Evolutionary conservation across 2,113 vertebrate species (phyloP).

Genomic region (Talpa occidentalis): DNA sequence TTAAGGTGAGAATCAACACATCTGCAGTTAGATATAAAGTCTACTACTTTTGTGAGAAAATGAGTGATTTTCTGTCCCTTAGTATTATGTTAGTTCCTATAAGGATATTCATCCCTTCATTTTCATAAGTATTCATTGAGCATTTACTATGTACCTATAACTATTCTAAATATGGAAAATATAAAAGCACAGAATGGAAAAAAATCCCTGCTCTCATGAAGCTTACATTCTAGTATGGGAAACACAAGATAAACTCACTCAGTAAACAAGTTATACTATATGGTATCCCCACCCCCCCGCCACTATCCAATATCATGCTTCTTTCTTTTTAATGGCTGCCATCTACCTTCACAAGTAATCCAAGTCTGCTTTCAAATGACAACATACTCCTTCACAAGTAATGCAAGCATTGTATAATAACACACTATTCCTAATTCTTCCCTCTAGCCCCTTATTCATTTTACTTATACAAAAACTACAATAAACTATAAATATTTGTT

Average conservation of each 20-base stretch:
- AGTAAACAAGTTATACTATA: background rate
- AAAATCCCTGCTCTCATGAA: background rate
- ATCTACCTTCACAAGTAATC: background rate
- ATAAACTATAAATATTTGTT: no score
- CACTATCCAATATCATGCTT: background rate
- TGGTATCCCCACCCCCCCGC: no score
- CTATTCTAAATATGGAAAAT: background rate
- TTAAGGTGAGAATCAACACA: background rate
- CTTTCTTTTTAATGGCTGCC: background rate
- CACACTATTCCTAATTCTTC: no score
- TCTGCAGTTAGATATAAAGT: background rate
- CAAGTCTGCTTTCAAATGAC: background rate
- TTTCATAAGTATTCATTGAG: background rate
- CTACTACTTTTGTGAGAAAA: background rate
- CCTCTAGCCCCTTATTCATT: background rate
- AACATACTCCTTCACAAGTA: background rate
- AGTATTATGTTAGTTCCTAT: background rate
- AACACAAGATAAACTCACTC: background rate
- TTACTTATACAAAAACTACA: background rate
- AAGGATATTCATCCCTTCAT: background rate
- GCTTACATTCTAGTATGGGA: background rate
- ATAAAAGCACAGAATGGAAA: background rate
- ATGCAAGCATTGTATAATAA: background rate
- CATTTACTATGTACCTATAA: background rate
- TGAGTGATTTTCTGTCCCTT: background rate